Conservation (phyloP, 2,113 vertebrate species). For the Vimba vimba region DNA sequence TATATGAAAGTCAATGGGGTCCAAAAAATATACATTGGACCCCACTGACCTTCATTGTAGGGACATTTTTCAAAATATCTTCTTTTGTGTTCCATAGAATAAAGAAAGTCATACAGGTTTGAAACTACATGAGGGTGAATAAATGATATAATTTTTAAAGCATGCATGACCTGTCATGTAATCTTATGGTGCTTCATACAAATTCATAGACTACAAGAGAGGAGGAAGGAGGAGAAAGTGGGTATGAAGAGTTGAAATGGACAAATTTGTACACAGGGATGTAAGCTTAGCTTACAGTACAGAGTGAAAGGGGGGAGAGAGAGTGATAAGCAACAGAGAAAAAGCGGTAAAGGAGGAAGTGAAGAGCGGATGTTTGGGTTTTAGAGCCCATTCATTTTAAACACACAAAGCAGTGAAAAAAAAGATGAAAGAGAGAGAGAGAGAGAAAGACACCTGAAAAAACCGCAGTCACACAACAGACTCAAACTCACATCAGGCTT, state of each 20-base stretch:
- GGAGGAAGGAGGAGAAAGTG: background rate
- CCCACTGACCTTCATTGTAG: background rate
- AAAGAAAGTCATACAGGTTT: background rate
- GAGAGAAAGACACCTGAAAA: conserved; percentile 77
- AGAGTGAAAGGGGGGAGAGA: conserved; percentile 43
- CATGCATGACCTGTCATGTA: background rate
- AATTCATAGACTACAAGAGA: conserved; percentile 3
- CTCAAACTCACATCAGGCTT: conserved; percentile 69
- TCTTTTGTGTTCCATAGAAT: background rate
- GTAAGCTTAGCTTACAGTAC: conserved; percentile 1
- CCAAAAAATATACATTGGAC: background rate
- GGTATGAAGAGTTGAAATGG: background rate
- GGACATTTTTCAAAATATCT: background rate
- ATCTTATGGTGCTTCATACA: background rate
- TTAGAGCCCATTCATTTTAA: conserved; percentile 80
- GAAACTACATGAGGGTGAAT: background rate
- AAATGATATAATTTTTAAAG: background rate
- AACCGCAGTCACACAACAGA: conserved; percentile 72
- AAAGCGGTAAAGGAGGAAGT: conserved; percentile 80
- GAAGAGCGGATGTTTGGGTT: conserved; percentile 81
- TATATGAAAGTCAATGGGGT: background rate
- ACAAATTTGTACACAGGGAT: background rate
- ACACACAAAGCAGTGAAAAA: conserved; percentile 60
- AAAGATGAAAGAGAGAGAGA: conserved; percentile 52
- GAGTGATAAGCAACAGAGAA: conserved; percentile 59